These are phyloP conservation scores for Gymnorhina tibicen DNA, from an alignment of 2,113 vertebrate genomes.

Conservation along the genomic window DNA sequence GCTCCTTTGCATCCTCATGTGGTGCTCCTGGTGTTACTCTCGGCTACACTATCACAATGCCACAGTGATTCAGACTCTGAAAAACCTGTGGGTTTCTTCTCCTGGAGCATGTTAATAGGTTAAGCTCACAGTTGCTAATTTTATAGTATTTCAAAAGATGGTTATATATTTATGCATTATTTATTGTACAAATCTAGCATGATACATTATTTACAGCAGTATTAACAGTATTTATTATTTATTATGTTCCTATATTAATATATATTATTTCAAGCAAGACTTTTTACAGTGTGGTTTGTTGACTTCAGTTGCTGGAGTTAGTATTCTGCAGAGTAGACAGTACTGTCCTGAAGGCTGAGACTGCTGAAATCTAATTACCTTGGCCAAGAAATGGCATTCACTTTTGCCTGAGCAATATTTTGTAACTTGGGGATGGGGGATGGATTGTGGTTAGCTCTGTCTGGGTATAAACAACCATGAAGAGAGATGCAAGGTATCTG, in stretches of 20 bases:
- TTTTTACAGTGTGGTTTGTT: background rate
- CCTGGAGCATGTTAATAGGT: slow-evolving; percentile 24
- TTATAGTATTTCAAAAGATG: slow-evolving; percentile 51
- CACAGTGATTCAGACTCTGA: background rate
- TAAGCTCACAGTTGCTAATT: slow-evolving; percentile 63
- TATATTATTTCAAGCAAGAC: slow-evolving; percentile 58
- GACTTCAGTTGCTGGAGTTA: slow-evolving; percentile 21
- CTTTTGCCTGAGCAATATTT: background rate
- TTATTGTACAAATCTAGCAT: slow-evolving; percentile 63
- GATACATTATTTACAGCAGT: slow-evolving; percentile 68
- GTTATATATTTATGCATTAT: slow-evolving; percentile 68
- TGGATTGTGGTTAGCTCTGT: background rate
- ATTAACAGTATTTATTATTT: slow-evolving; percentile 73
- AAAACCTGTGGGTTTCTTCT: slow-evolving; percentile 14
- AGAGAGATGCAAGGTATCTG: background rate
- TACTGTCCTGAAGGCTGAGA: background rate
- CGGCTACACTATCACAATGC: background rate
- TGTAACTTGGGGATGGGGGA: background rate
- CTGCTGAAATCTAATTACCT: background rate
- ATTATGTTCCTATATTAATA: slow-evolving; percentile 63
- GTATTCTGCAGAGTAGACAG: slow-evolving; percentile 21
- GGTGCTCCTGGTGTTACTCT: background rate
- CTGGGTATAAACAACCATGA: background rate
- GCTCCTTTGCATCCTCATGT: background rate
- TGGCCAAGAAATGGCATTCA: background rate